Percentiles rank a stretch among this genome's conserved stretches.
These are phyloP conservation scores for Rhinoptilus africanus DNA, from an alignment of 2,113 vertebrate genomes.

Conservation along the genomic window DNA sequence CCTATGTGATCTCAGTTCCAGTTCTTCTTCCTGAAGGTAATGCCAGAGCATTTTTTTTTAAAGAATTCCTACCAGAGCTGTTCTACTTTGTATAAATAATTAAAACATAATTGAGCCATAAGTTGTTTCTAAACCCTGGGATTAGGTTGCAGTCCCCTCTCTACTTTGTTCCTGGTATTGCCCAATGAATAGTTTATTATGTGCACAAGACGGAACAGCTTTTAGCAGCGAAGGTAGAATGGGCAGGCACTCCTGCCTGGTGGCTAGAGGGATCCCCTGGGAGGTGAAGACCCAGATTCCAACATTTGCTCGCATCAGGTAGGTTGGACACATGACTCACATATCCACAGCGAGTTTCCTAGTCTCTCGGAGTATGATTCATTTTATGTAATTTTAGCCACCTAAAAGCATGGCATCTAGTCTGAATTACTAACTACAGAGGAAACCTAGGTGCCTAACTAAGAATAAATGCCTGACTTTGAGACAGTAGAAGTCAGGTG, in stretches of 20 bases:
- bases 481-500: constrained; percentile 30
- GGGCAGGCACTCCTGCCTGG: neutral
- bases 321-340: constrained; percentile 21
- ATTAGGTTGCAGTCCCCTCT: neutral
- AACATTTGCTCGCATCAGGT: neutral
- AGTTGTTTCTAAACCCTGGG: neutral
- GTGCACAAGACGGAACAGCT: neutral
- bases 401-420: constrained; percentile 18
- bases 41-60: neutral
- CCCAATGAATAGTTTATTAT: neutral
- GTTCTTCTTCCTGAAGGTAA: neutral
- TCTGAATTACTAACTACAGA: constrained; percentile 38
- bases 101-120: neutral
- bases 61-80: neutral
- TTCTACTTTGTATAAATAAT: neutral
- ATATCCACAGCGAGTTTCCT: neutral
- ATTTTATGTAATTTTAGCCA: constrained; percentile 28
- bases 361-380: neutral
- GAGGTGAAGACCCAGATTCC: neutral
- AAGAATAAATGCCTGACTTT: constrained; percentile 23
- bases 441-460: neutral
- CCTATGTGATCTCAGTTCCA: neutral
- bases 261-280: neutral
- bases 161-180: neutral
- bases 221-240: neutral